Percentiles rank a stretch among this genome's conserved stretches.
These are phyloP conservation scores for Dinocampus coccinellae DNA, from an alignment of 2,888 invertebrate species.

Conservation along the genomic window DNA sequence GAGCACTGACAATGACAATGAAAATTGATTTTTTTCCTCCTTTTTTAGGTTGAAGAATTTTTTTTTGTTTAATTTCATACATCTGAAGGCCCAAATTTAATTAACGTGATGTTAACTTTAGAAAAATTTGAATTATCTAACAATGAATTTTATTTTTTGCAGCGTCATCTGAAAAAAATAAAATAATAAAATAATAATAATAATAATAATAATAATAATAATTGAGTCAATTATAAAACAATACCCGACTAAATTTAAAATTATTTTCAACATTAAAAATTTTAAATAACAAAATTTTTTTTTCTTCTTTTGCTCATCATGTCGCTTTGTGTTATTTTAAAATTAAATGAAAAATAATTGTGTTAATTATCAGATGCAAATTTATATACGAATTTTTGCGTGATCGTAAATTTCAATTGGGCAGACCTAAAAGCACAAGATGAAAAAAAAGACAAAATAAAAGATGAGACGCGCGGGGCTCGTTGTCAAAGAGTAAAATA, in stretches of 20 bases:
- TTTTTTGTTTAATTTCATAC: background rate
- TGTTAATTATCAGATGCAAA: slow-evolving; percentile 1
- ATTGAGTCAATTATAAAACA: background rate
- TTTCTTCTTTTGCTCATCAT: no score
- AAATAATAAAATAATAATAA: background rate
- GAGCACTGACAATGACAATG: background rate
- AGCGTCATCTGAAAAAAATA: slow-evolving; percentile 10
- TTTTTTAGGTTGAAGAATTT: background rate
- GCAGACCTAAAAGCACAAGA: background rate
- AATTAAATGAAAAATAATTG: background rate
- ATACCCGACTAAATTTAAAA: no score
- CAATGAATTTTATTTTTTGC: background rate
- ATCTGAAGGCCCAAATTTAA: background rate
- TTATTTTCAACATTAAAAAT: no score
- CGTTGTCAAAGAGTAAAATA: slow-evolving; percentile 34
- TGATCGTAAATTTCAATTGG: slow-evolving; percentile 25
- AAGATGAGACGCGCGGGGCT: slow-evolving; percentile 7
- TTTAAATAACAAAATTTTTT: no score
- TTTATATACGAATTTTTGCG: slow-evolving; percentile 17
- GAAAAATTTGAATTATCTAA: background rate
- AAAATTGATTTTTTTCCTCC: background rate
- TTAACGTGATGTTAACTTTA: background rate
- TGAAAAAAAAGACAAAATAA: background rate
- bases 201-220: background rate
- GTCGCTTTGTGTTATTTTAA: background rate